Percentiles rank a stretch among this genome's conserved stretches.
Evolutionary conservation across 64 coral and sea anemone species (phyloP).

Genomic region (Cladopsammia gracilis): DNA sequence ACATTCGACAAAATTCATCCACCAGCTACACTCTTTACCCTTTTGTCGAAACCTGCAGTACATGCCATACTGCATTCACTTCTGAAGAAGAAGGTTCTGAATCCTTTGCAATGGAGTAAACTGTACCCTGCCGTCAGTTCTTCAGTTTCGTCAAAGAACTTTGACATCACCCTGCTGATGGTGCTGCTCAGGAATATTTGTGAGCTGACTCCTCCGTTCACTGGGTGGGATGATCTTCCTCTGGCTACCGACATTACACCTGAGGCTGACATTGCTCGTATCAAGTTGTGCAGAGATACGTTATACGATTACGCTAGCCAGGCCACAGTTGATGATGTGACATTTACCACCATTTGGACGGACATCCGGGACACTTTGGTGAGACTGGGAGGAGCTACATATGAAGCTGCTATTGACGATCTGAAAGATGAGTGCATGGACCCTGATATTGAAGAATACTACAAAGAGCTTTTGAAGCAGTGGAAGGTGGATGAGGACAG

Average conservation of each 20-base stretch:
- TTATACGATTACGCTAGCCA: not conserved
- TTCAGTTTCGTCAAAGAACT: too few relatives aligned
- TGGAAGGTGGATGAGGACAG: not conserved
- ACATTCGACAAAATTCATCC: too few relatives aligned
- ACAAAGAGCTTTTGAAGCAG: too few relatives aligned
- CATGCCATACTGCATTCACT: not conserved
- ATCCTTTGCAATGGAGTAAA: not conserved
- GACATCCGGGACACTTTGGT: not conserved
- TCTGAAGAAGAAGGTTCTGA: not conserved
- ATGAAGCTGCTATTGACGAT: not conserved
- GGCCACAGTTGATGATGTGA: not conserved
- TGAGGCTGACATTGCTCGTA: conserved; percentile 14
- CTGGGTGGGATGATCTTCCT: conserved; percentile 5
- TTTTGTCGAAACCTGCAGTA: not conserved
- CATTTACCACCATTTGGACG: not conserved
- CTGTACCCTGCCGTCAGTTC: too few relatives aligned
- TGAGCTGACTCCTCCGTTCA: not conserved
- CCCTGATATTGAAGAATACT: too few relatives aligned
- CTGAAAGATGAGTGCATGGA: too few relatives aligned
- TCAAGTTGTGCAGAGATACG: not conserved
- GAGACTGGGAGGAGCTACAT: not conserved
- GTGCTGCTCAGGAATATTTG: too few relatives aligned
- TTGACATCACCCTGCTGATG: too few relatives aligned
- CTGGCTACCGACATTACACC: not conserved
- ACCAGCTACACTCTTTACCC: not conserved